phyloP scores from a whole-genome alignment of 2,888 invertebrate species.

The Ceraclea dissimilis region DNA sequence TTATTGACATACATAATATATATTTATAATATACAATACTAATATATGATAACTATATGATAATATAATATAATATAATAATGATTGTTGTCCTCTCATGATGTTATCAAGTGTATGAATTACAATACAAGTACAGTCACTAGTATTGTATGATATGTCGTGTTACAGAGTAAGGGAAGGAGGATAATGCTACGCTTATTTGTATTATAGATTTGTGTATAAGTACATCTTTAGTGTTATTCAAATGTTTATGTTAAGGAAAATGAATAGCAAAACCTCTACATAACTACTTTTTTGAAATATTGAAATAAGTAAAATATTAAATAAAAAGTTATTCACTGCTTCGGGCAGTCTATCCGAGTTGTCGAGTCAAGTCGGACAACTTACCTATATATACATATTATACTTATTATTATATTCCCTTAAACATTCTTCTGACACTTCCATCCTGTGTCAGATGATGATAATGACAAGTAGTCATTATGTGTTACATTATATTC shows the following conservation, averaged over 20 bases:
- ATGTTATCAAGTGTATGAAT: background rate
- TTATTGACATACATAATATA: background rate
- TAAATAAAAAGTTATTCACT: conserved; percentile 48
- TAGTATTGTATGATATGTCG: background rate
- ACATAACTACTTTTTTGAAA: conserved; percentile 34
- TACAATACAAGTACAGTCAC: background rate
- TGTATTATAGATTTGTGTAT: conserved; percentile 24
- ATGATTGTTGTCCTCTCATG: conserved; percentile 20
- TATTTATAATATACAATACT: background rate
- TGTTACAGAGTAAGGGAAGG: background rate
- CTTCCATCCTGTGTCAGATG: too few species aligned
- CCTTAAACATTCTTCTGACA: too few species aligned
- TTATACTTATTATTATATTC: too few species aligned
- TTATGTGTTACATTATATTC: too few species aligned
- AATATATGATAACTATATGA: background rate
- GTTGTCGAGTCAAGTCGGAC: too few species aligned
- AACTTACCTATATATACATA: too few species aligned
- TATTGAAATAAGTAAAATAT: conserved; percentile 29
- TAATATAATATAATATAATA: conserved; percentile 5
- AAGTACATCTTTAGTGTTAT: conserved; percentile 22
- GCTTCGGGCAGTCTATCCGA: too few species aligned
- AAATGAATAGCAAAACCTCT: conserved; percentile 1
- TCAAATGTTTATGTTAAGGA: too few species aligned
- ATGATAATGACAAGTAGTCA: too few species aligned
- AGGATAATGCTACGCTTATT: conserved; percentile 23